These are phyloP conservation scores for Idris sp. DNA, from an alignment of 1,140 invertebrate genomes.

Conservation along the genomic window DNA sequence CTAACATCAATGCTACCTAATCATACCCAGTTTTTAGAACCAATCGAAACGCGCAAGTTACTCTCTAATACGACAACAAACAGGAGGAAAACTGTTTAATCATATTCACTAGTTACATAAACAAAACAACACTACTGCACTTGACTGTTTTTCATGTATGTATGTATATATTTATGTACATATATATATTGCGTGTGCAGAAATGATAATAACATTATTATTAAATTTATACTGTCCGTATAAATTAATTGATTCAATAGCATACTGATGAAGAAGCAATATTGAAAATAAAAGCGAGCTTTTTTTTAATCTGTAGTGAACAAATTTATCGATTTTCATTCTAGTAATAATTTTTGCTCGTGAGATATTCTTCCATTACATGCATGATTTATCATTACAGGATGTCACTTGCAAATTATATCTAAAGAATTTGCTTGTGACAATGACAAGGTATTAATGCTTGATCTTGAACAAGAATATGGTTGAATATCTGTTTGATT, in stretches of 20 bases:
- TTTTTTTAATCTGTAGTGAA: not conserved
- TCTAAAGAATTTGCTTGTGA: slow-evolving; percentile 60
- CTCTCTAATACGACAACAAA: slow-evolving; percentile 28
- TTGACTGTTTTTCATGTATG: slow-evolving; percentile 19
- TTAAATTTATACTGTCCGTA: slow-evolving; percentile 7
- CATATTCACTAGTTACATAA: slow-evolving; percentile 12
- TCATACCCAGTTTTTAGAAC: slow-evolving; percentile 37
- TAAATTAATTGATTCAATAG: slow-evolving; percentile 24
- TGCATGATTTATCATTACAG: slow-evolving; percentile 58
- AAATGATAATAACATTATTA: slow-evolving; percentile 16
- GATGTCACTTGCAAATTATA: slow-evolving; percentile 56
- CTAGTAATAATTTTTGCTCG: slow-evolving; percentile 54
- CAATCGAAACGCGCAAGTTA: slow-evolving; percentile 24
- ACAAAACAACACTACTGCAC: slow-evolving; percentile 3
- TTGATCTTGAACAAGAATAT: slow-evolving; percentile 62
- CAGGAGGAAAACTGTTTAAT: slow-evolving; percentile 20
- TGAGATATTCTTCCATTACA: slow-evolving; percentile 51
- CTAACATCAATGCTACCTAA: slow-evolving; percentile 36
- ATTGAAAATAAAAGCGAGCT: slow-evolving; percentile 21
- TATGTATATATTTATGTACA: too few species aligned
- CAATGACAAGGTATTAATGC: slow-evolving; percentile 62
- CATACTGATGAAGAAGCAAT: slow-evolving; percentile 2
- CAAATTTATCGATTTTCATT: slow-evolving; percentile 42
- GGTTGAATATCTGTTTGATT: slow-evolving; percentile 61
- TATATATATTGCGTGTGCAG: not conserved